Base-by-base conservation (phyloP, 2,797 vertebrate genomes). In the Aulostomus chinensis region DNA sequence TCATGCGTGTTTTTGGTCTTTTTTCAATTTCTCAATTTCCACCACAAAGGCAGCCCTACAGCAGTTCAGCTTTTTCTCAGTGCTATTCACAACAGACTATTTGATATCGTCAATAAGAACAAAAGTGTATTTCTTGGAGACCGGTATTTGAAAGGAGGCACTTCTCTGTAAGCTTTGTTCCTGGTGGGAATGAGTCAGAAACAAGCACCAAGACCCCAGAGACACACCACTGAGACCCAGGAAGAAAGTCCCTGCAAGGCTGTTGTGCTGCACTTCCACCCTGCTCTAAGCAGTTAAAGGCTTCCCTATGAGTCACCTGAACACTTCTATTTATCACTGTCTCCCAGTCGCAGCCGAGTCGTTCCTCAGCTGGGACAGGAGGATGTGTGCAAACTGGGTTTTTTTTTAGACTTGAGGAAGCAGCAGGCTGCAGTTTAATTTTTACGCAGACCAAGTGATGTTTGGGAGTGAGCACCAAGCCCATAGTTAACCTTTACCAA, bases 311-410 rank as follows among this genome's bases (percentile, higher is more conserved):
- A 83, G 50, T 71, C 72, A 70, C 73, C 73, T 80, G 63, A 85
- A 73, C 61, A 58, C 80, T 60, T 72, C 69, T 72, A 84, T 83
- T 78, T 68, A 68, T 84, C 81, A 78, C 68, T 78, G 74, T 76
- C 79, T 53, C 12, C 1, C 39, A 42, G n/a, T 16, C 30, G 67
- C 52, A 52, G 74, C 73, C 36, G 16, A 73, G 57, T 32, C 67
- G 52, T 86, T 78, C 59, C 66, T 83, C 70, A 77, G 63, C 58
- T 28, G 53, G 56, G 60, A 67, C 57, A 61, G 51, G 42, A 59
- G 51, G 39, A 59, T 60, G 38, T 54, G 62, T 62, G 60, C 59
- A 53, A 53, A 73, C 65, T 73, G 48, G n/a, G n/a, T 33, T 33
- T 52, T 68, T 73, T 68, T 51, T 39, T 49, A 68, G 58, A 55